Percentiles rank a stretch among this genome's conserved stretches.
These are phyloP conservation scores for Paraescarpia echinospica DNA, from an alignment of 1,140 invertebrate species.

Conservation along the genomic window DNA sequence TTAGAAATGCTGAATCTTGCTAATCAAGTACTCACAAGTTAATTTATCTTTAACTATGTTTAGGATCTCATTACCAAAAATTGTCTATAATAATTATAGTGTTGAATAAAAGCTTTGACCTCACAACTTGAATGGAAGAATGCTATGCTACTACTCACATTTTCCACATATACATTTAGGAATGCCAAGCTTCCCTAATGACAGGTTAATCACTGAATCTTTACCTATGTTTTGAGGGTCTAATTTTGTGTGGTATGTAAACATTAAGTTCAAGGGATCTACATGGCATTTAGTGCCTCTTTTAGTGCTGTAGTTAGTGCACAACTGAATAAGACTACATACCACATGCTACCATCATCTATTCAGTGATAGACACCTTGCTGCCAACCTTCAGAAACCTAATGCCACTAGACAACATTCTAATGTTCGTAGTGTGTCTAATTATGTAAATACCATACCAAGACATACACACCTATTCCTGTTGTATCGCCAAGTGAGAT, in stretches of 20 bases:
- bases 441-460: neutral
- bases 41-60: too few relatives aligned
- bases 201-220: too few relatives aligned
- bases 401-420: neutral
- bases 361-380: neutral
- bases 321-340: neutral
- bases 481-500: neutral
- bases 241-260: neutral
- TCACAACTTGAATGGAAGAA: too few relatives aligned
- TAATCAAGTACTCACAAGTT: too few relatives aligned
- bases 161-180: too few relatives aligned
- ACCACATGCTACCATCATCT: neutral
- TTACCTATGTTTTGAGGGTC: neutral
- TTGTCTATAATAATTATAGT: too few relatives aligned
- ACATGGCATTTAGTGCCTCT: neutral
- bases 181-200: too few relatives aligned
- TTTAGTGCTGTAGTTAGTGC: neutral
- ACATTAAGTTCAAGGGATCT: neutral
- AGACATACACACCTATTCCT: neutral
- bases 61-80: too few relatives aligned
- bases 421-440: neutral
- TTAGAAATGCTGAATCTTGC: too few relatives aligned
- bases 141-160: too few relatives aligned
- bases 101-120: too few relatives aligned
- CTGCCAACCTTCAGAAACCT: neutral